Evolutionary conservation across 2,797 vertebrate genomes (phyloP).

Genomic region (Xenopus petersii): DNA sequence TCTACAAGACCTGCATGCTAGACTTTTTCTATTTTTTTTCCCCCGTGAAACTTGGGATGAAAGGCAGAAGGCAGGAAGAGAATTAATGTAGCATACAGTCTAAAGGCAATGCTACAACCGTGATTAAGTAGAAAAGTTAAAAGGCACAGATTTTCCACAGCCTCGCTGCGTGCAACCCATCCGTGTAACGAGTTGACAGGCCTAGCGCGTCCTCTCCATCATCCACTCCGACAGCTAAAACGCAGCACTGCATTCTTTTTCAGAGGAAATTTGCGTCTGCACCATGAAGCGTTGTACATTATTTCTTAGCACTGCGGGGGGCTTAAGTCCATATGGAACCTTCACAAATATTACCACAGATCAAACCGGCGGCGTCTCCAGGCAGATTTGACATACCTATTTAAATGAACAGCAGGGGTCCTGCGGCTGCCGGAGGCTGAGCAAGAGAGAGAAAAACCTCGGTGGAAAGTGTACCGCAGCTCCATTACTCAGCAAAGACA

Average conservation of each 20-base stretch:
- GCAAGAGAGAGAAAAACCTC: conserved; percentile 67
- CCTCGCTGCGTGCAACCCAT: conserved; percentile 76
- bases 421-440: conserved; percentile 75
- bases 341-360: conserved; percentile 83
- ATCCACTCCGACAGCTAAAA: conserved; percentile 79
- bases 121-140: conserved; percentile 83
- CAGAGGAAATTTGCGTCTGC: conserved; percentile 78
- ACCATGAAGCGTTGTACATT: conserved; percentile 84
- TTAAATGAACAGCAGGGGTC: conserved; percentile 91
- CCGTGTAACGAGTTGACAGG: conserved; percentile 83
- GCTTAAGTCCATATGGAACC: conserved; percentile 79
- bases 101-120: conserved; percentile 82
- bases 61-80: conserved; percentile 82
- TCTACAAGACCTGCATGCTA: conserved; percentile 74
- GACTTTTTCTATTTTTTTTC: conserved; percentile 60
- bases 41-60: conserved; percentile 77
- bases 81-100: conserved; percentile 81
- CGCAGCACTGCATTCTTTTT: conserved; percentile 71
- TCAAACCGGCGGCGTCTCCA: conserved; percentile 75
- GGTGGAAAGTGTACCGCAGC: conserved; percentile 66
- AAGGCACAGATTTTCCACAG: conserved; percentile 82
- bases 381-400: conserved; percentile 91
- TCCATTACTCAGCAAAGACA: conserved; percentile 83
- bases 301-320: conserved; percentile 83
- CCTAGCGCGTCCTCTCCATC: conserved; percentile 80